These are phyloP conservation scores for Pangasius larnaudii DNA, from an alignment of 2,797 vertebrate species.

Conservation along the genomic window DNA sequence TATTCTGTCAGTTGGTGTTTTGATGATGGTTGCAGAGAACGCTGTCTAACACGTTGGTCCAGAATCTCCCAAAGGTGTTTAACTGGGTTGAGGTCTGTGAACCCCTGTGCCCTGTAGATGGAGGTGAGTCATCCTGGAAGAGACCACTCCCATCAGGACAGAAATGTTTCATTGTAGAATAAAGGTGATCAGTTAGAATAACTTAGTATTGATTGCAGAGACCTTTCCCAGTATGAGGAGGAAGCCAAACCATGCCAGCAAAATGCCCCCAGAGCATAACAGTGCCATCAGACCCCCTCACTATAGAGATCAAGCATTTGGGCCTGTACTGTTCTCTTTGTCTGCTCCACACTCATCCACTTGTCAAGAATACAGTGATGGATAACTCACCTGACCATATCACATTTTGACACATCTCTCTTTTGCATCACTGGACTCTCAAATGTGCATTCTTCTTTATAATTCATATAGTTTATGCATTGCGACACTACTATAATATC, in stretches of 20 bases:
- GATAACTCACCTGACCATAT: background rate
- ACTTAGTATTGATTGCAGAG: background rate
- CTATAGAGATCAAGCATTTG: background rate
- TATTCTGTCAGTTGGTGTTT: background rate
- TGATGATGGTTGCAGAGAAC: background rate
- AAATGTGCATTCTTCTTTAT: background rate
- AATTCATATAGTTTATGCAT: background rate
- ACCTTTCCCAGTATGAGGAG: background rate
- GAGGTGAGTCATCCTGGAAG: too few relatives aligned
- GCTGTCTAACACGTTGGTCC: background rate
- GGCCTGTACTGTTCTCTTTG: too few relatives aligned
- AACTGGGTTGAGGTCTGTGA: background rate
- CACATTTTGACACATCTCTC: background rate
- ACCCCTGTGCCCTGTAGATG: background rate
- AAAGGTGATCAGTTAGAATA: conserved; percentile 1
- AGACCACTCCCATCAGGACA: background rate
- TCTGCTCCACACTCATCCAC: background rate
- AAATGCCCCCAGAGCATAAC: background rate
- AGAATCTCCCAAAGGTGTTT: background rate
- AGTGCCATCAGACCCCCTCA: background rate
- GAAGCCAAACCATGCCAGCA: background rate
- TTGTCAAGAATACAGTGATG: background rate
- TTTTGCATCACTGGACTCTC: background rate
- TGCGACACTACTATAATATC: background rate
- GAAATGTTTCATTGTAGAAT: background rate